Evolutionary conservation across 2,888 invertebrate species (phyloP).

Genomic region (Hybos culiciformis): DNA sequence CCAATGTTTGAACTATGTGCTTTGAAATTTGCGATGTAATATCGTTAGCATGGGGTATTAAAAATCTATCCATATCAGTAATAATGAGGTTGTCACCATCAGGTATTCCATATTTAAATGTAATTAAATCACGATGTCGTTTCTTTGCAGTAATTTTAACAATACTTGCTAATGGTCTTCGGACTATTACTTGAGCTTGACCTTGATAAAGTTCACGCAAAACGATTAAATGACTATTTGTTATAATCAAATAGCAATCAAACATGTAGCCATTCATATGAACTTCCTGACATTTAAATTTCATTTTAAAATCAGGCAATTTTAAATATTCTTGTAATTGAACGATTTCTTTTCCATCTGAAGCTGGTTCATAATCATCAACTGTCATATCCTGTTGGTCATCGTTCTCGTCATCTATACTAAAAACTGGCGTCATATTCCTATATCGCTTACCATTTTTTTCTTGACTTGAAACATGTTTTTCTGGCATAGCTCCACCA

Average conservation of each 20-base stretch:
- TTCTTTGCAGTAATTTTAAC: constrained; percentile 96
- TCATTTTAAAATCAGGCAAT: constrained; percentile 69
- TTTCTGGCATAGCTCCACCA: constrained; percentile 35
- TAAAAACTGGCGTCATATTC: constrained; percentile 84
- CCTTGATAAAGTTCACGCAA: constrained; percentile 63
- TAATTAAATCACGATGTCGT: constrained; percentile 87
- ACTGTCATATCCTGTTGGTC: constrained; percentile 32
- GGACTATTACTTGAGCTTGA: constrained; percentile 71
- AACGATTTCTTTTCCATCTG: constrained; percentile 65
- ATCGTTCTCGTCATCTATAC: constrained; percentile 79
- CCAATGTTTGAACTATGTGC: constrained; percentile 58
- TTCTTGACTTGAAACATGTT: constrained; percentile 74
- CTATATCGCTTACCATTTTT: constrained; percentile 77
- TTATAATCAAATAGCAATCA: constrained; percentile 77
- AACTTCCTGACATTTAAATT: constrained; percentile 86
- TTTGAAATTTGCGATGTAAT: constrained; percentile 82
- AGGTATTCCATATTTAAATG: constrained; percentile 86
- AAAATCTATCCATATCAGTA: constrained; percentile 81
- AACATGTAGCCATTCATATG: constrained; percentile 78
- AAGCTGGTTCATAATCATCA: constrained; percentile 36
- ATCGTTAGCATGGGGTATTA: constrained; percentile 81
- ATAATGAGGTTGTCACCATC: constrained; percentile 68
- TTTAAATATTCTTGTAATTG: constrained; percentile 68
- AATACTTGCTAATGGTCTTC: constrained; percentile 78
- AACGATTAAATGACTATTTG: constrained; percentile 72